A percentile compares a stretch with the other conserved stretches of the same genome.
These are phyloP conservation scores for Falco cherrug DNA, from an alignment of 2,797 vertebrate species.

Conservation along the genomic window DNA sequence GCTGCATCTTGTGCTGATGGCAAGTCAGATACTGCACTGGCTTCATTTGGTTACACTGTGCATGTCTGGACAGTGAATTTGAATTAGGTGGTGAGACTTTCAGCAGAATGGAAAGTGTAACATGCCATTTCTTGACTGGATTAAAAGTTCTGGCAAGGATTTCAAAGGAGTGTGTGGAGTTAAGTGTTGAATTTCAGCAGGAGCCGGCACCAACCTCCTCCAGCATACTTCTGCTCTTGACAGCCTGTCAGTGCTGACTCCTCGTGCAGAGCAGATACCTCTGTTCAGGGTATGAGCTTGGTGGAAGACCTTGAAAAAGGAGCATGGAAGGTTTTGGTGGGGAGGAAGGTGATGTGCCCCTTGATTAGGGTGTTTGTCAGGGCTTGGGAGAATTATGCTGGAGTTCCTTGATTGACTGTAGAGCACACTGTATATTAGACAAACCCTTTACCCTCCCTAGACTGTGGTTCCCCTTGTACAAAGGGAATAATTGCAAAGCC, in stretches of 20 bases:
- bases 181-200: background rate
- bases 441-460: background rate
- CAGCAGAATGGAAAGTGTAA: background rate
- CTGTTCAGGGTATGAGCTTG: background rate
- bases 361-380: background rate
- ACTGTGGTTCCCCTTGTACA: background rate
- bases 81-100: background rate
- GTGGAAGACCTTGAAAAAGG: background rate
- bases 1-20: background rate
- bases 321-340: background rate
- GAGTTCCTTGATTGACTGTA: background rate
- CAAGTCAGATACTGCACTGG: background rate
- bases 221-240: background rate
- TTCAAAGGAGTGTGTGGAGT: background rate
- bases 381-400: background rate
- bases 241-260: background rate
- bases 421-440: background rate
- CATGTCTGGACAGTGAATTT: background rate
- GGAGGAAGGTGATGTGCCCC: background rate
- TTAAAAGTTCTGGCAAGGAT: constrained; percentile 27
- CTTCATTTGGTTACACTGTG: background rate
- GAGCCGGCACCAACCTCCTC: background rate
- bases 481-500: background rate
- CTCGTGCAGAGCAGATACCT: background rate
- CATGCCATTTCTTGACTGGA: constrained; percentile 31